Evolutionary conservation across 2,797 vertebrate species (phyloP).

Genomic region (Enteromius anoplus): DNA sequence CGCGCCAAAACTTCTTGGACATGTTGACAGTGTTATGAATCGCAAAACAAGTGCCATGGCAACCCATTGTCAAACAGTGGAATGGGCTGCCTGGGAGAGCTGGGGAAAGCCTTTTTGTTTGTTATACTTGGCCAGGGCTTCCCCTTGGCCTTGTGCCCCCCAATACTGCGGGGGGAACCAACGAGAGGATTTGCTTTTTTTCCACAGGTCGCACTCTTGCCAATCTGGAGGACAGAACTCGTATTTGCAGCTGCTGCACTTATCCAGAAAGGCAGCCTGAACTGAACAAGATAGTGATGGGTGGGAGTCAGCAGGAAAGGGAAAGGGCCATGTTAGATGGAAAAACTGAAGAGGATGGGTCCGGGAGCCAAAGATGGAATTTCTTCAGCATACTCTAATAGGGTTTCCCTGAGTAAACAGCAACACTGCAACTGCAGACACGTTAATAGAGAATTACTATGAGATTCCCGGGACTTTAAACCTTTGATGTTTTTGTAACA

Average conservation of each 20-base stretch:
- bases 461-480: constrained; percentile 47
- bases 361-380: constrained; percentile 67
- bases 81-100: constrained; percentile 82
- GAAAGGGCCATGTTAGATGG: constrained; percentile 66
- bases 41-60: constrained; percentile 90
- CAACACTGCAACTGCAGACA: constrained; percentile 73
- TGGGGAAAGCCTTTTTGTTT: constrained; percentile 93
- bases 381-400: constrained; percentile 77
- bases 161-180: constrained; percentile 81
- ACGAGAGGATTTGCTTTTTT: constrained; percentile 80
- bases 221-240: constrained; percentile 81
- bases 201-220: constrained; percentile 77
- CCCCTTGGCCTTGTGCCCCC: constrained; percentile 78
- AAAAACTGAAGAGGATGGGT: constrained; percentile 82
- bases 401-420: constrained; percentile 90
- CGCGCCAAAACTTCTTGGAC: constrained; percentile 67
- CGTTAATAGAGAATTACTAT: constrained; percentile 69
- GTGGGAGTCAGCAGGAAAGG: constrained; percentile 62
- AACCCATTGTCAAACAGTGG: constrained; percentile 88
- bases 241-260: constrained; percentile 80
- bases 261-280: constrained; percentile 75
- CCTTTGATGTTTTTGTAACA: constrained; percentile 65
- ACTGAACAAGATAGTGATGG: constrained; percentile 83
- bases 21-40: constrained; percentile 87
- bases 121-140: constrained; percentile 85